Evolutionary conservation across 2,113 vertebrate genomes (phyloP), one percentile per base, ranked within the genome.

Genomic region (Laticauda laticaudata): DNA sequence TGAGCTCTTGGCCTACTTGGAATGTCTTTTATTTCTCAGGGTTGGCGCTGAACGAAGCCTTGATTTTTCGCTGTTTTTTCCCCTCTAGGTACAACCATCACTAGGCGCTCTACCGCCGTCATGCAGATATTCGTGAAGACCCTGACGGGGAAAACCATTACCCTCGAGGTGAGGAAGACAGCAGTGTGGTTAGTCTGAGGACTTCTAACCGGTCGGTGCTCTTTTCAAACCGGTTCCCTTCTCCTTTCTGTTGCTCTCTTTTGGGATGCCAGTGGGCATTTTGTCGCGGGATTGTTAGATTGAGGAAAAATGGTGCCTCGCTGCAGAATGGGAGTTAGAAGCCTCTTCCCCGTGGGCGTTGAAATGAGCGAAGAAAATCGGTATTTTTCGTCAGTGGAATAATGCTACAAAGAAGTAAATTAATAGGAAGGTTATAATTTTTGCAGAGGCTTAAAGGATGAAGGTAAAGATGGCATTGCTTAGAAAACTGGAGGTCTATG

Each of bases 41-140:
- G 4, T 23, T 61, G 39, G 34, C 81, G 23, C 29, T 10, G 0
- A 21, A 48, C 4, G 0, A 4, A 2, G 24, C 12, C 9, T 4
- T 86, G 12, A 18, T 56, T 1, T 5, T 29, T 89, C 69, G 2
- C 45, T 45, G 5, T 75, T 3, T 5, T 26, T 2, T 29, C 34
- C 23, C 55, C 92, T 91, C 14, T n/a, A 93, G 88, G 92, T 61
- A 45, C 93, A 98, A 98, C 98, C 98, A 98, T 97, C 94, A 87
- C 91, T 87, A 95, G 95, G 97, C 94, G 93, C 97, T 20, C 64
- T 24, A 39, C 87, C 69, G 69, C 89, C 94, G 89, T 20, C 95
- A 99, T 99, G 99, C 99, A 99, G 98, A 99, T 99, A 96, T 99
- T 99, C 95, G 99, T 99, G 92, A 99, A 99, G 97, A 99, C 99